Evolutionary conservation across 2,888 invertebrate species (phyloP), one percentile per base, ranked within the genome.

Genomic region (Biston betularia): DNA sequence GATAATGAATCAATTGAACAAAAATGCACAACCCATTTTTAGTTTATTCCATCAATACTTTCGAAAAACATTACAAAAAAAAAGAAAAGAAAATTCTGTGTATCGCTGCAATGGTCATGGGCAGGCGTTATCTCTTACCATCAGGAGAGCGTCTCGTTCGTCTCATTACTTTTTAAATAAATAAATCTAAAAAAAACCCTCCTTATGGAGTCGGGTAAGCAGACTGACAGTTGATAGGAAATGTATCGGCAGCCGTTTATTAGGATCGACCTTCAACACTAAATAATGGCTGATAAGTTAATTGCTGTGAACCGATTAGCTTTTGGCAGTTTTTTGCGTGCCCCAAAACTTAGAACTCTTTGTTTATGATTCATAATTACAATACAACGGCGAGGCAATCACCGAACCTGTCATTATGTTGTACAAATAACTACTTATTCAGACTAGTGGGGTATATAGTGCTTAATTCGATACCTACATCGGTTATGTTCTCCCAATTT

Each of bases 321-420:
- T 92, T 89, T 91, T 89, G 88, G 89, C 89, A 85, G 88, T 90
- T 92, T 92, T 88, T 89, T 90, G 87, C 80, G 68, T 71, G 76
- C 73, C 75, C 77, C 76, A 81, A 82, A 84, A 85, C 80, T 82
- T 79, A 80, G 79, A 81, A 80, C 83, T 86, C 86, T 87, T 89
- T 90, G 90, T 92, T 92, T 92, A 92, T 89, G 89, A 88, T 89
- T 86, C 89, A 86, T 93, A 93, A 92, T 93, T 92, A 92, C 87
- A 88, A 90, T 86, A 82, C 86, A 81, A 78, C 81, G 83, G 82
- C 82, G 83, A 90, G 83, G 83, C 90, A 91, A 92, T 92, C 91
- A 89, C 85, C 84, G 63, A 87, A 87, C 92, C 92, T 85, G 86
- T 92, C 89, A 93, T 93, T 93, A 93, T 85, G 80, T 79, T 90